These are phyloP conservation scores for Passer montanus DNA, from an alignment of 2,113 vertebrate species.

Conservation along the genomic window DNA sequence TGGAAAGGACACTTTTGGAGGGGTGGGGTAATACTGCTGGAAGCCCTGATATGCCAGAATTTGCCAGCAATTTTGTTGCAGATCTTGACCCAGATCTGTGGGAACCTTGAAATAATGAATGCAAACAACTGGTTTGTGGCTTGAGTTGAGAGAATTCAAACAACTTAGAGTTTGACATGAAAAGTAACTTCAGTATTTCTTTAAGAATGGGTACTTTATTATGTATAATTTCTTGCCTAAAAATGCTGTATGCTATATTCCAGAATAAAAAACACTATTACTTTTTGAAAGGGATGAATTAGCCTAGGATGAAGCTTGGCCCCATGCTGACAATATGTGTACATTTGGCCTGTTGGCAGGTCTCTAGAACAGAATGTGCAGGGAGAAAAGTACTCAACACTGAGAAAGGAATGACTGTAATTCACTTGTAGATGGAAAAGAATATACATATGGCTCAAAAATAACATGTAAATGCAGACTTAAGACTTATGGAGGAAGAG, in stretches of 20 bases:
- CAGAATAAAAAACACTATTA: neutral
- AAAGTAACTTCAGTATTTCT: neutral
- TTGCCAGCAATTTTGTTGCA: neutral
- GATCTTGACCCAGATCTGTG: neutral
- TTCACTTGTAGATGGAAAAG: neutral
- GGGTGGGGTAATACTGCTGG: neutral
- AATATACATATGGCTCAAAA: neutral
- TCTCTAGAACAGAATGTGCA: neutral
- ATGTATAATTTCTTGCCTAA: neutral
- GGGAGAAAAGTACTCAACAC: neutral
- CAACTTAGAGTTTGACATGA: neutral
- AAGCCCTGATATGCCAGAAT: neutral
- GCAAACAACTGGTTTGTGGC: neutral
- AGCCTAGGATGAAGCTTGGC: neutral
- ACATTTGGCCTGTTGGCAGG: neutral
- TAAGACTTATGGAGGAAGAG: neutral
- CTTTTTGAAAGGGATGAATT: neutral
- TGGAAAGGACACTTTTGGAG: neutral
- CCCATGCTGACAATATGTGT: neutral
- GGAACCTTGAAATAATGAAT: neutral
- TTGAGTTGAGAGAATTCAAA: neutral
- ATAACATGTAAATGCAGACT: neutral
- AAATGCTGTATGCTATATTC: neutral
- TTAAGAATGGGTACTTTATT: neutral
- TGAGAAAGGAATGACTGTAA: neutral